Base-by-base conservation (phyloP, 1,140 invertebrate genomes). In the Lerema accius region DNA sequence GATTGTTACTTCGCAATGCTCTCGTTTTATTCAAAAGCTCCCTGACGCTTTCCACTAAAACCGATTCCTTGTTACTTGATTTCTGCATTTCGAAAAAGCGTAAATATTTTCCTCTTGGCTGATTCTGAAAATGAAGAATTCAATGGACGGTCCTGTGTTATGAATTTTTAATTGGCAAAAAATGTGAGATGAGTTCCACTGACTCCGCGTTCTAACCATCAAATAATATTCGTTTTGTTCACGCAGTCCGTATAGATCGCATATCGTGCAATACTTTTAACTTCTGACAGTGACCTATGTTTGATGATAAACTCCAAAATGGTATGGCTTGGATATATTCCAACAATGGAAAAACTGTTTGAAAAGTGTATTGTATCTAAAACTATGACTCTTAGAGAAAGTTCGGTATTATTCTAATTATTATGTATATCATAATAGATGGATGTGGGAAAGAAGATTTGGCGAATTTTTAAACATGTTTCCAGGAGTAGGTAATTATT, bases 31-130 rank as follows among this genome's bases (percentile, higher is more conserved):
- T 89, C 84, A 82, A 73, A 75, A 81, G 72, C 60, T 70, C 79
- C 70, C 76, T 84, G 72, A 76, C 79, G 84, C 77, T 83, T 63
- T 78, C 77, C 82, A 78, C 82, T 90, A 90, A 90, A 90, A 90
- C 83, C 85, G 70, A 88, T 90, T 90, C 85, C 82, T 84, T 90
- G 87, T 90, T 85, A 87, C 87, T 86, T 84, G 85, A 89, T 89
- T 88, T 88, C 81, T 89, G 85, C 86, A 88, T 88, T 88, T 87
- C 82, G 82, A 87, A 88, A 90, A 87, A 87, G 81, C 83, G 83
- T 88, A 88, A 90, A 90, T 88, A 90, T 90, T 88, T 88, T 90
- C 71, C 87, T 86, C 85, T 81, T 79, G 76, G 79, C 77, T 80
- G 83, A 83, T 86, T 86, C 84, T 75, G 76, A 76, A 71, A 66